These are phyloP conservation scores for Sphinx pinastri DNA, from an alignment of 2,888 invertebrate genomes.

Conservation along the genomic window DNA sequence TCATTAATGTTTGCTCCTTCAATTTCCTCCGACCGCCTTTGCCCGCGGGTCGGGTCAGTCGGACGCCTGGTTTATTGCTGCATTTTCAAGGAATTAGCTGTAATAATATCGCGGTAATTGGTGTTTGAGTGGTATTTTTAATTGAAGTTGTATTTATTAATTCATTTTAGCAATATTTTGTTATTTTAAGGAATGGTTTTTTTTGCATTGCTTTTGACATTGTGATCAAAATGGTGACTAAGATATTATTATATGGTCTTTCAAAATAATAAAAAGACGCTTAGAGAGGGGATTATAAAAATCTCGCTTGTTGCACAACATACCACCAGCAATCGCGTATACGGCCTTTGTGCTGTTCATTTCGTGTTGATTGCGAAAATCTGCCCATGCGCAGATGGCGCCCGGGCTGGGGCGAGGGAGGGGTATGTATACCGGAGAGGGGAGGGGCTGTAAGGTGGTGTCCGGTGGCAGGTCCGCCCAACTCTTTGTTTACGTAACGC, in stretches of 20 bases:
- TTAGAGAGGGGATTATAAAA: not conserved
- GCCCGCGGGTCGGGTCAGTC: conserved; percentile 51
- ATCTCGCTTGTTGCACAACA: not conserved
- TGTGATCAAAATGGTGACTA: too few species aligned
- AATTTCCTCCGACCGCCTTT: conserved; percentile 62
- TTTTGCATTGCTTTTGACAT: too few species aligned
- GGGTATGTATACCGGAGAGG: conserved; percentile 45
- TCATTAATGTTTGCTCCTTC: conserved; percentile 75
- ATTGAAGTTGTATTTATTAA: not conserved
- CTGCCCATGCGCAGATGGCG: conserved; percentile 68
- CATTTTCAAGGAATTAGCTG: not conserved
- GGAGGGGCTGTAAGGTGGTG: conserved; percentile 61
- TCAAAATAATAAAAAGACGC: not conserved
- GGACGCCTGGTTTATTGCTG: conserved; percentile 3
- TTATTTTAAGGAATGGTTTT: not conserved
- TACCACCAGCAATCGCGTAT: not conserved
- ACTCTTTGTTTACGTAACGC: conserved; percentile 81
- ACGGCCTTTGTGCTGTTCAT: conserved; percentile 41
- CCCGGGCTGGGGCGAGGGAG: conserved; percentile 46
- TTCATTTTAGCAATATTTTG: too few species aligned
- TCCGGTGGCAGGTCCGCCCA: conserved; percentile 78
- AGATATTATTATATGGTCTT: not conserved
- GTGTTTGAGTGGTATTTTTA: not conserved
- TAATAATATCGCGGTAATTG: not conserved
- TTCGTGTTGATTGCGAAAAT: conserved; percentile 69